Percentiles rank a stretch among this genome's conserved stretches.
Evolutionary conservation across 2,113 vertebrate genomes (phyloP).

Genomic region (Cynoglossus semilaevis): DNA sequence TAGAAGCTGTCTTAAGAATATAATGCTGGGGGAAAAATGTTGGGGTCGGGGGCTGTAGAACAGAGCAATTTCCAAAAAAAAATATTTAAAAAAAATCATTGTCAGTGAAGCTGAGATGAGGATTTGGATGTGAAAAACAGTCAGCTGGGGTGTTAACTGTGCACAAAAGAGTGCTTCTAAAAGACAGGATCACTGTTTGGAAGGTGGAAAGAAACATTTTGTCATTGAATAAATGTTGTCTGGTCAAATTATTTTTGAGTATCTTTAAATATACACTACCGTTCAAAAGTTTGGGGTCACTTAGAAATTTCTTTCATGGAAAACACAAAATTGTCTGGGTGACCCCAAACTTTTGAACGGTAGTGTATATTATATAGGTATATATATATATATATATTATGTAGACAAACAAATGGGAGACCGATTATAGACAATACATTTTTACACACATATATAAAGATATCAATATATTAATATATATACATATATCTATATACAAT

Average conservation of each 20-base stretch:
- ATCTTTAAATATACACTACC: constrained; percentile 30
- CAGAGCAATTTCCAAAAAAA: constrained; percentile 7
- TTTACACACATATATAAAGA: no score
- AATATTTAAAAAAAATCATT: constrained; percentile 32
- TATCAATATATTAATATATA: no score
- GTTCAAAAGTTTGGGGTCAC: no score
- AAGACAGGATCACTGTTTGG: constrained; percentile 24
- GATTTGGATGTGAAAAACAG: constrained; percentile 10
- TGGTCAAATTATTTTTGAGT: constrained; percentile 23
- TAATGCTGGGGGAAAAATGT: constrained; percentile 21
- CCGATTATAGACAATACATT: no score
- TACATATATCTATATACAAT: no score
- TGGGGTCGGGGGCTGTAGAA: no score
- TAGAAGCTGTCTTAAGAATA: constrained; percentile 26
- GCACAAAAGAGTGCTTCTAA: constrained; percentile 40
- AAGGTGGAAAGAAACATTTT: constrained; percentile 37
- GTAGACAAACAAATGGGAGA: no score
- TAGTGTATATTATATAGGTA: no score
- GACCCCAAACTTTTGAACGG: no score
- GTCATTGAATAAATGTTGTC: constrained; percentile 43
- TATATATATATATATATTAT: no score
- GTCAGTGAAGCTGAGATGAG: constrained; percentile 20
- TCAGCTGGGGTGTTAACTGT: constrained; percentile 42
- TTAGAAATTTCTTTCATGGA: no score
- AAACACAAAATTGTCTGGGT: no score